Base-by-base conservation (phyloP, 1,140 invertebrate genomes). In the Colletes gigas region DNA sequence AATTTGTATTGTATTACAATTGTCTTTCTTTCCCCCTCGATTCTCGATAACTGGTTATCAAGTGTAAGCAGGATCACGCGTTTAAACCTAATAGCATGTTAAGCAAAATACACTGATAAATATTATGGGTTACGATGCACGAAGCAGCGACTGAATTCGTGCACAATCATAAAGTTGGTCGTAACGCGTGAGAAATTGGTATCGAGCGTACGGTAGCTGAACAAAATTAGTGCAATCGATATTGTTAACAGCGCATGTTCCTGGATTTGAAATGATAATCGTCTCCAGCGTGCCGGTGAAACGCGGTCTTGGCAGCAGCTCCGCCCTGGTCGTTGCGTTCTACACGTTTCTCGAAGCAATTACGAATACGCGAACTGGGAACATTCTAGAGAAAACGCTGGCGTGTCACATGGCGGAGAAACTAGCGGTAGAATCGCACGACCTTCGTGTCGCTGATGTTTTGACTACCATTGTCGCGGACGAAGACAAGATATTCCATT, bases 191-290 rank as follows among this genome's bases (percentile, higher is more conserved):
- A n/a, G n/a, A n/a, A n/a, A n/a, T n/a, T n/a, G n/a, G n/a, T n/a
- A n/a, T n/a, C n/a, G n/a, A n/a, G n/a, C n/a, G n/a, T n/a, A n/a
- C n/a, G n/a, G n/a, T n/a, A n/a, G n/a, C n/a, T n/a, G n/a, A n/a
- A 75, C 66, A 30, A 21, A 17, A 14, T 14, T 1, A 50, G 30
- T 44, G 39, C 30, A 65, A 83, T 86, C 55, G 17, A 78, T 83
- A 78, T 47, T 63, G 47, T 73, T 50, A 52, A 79, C 75, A 78
- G 71, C 39, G 5, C 4, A 59, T 19, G 67, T 84, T 62, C 70
- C 76, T 0, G 77, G 78, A 60, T 87, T 88, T 57, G 69, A 84
- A 65, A 78, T 78, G 21, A 59, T 82, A 54, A 69, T 75, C 54
- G 50, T 52, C 5, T 62, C 72, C 30, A 75, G 44, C 50, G 60